Conservation (phyloP, 2,888 invertebrate genomes). For the Stenodema calcarata region DNA sequence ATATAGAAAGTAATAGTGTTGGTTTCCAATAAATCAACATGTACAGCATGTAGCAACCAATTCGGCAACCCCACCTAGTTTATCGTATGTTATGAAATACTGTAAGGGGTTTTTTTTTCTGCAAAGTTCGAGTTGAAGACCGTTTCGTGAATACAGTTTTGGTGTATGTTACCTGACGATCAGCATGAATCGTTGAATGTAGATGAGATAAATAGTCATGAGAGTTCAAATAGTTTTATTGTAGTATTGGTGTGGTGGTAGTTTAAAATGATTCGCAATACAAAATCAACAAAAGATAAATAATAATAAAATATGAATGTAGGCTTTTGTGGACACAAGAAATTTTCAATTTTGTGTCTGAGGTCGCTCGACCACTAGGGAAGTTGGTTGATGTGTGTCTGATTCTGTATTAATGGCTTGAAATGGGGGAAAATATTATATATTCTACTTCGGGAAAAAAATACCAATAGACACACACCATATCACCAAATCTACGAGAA, state of each 20-base stretch:
- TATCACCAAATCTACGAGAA: conserved; percentile 39
- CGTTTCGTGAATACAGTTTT: neutral
- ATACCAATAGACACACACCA: conserved; percentile 39
- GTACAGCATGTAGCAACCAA: no score
- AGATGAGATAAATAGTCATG: neutral
- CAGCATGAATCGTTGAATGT: neutral
- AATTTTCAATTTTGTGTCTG: neutral
- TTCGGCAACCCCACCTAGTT: no score
- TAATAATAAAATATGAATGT: neutral
- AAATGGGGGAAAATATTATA: conserved; percentile 22
- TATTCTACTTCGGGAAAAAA: conserved; percentile 21
- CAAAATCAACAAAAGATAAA: neutral
- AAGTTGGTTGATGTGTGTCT: conserved; percentile 35
- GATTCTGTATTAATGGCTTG: conserved; percentile 42
- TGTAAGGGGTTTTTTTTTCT: no score
- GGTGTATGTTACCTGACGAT: neutral
- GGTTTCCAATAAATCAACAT: no score
- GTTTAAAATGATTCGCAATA: neutral
- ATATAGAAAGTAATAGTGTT: no score
- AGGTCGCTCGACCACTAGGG: neutral
- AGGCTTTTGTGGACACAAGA: neutral
- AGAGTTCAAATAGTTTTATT: neutral
- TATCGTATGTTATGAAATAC: no score
- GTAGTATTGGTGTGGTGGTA: neutral
- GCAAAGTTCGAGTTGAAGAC: no score